Evolutionary conservation across 35 echinoderm and acorn worm species (phyloP).

Genomic region (Ptychodera flava): DNA sequence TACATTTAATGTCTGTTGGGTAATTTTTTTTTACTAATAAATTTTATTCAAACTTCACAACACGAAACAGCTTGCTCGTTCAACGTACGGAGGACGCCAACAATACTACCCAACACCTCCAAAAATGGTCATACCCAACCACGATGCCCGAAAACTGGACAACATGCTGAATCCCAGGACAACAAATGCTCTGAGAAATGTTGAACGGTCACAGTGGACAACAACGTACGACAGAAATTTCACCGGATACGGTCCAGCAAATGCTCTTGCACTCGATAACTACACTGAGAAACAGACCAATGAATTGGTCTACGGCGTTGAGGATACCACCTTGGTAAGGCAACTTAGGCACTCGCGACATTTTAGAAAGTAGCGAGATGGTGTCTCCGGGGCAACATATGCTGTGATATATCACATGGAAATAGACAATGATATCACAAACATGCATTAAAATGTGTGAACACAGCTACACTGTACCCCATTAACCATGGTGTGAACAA

Average conservation of each 20-base stretch:
- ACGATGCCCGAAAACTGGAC: constrained; percentile 71
- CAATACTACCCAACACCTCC: constrained; percentile 94
- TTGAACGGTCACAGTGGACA: constrained; percentile 90
- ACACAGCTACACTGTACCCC: too few species aligned
- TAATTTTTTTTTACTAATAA: too few species aligned
- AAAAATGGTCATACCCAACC: constrained; percentile 86
- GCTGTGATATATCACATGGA: too few species aligned
- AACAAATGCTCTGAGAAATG: constrained; percentile 81
- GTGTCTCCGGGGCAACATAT: background rate
- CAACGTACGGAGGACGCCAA: constrained; percentile 39
- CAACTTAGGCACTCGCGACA: background rate
- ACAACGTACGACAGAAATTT: constrained; percentile 81
- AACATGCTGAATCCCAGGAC: constrained; percentile 55
- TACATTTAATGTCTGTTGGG: too few species aligned
- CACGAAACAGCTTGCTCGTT: background rate
- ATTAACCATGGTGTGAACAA: too few species aligned
- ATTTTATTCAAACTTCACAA: too few species aligned
- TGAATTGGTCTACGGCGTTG: constrained; percentile 64
- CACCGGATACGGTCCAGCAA: constrained; percentile 71
- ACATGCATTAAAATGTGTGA: too few species aligned
- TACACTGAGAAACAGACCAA: constrained; percentile 75
- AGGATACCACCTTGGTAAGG: constrained; percentile 69
- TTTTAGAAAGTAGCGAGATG: background rate
- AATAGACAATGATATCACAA: background rate
- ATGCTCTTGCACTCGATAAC: constrained; percentile 62